Evolutionary conservation across 53 echinoderm and acorn worm genomes (phyloP).

Genomic region (Luidia sarsii): DNA sequence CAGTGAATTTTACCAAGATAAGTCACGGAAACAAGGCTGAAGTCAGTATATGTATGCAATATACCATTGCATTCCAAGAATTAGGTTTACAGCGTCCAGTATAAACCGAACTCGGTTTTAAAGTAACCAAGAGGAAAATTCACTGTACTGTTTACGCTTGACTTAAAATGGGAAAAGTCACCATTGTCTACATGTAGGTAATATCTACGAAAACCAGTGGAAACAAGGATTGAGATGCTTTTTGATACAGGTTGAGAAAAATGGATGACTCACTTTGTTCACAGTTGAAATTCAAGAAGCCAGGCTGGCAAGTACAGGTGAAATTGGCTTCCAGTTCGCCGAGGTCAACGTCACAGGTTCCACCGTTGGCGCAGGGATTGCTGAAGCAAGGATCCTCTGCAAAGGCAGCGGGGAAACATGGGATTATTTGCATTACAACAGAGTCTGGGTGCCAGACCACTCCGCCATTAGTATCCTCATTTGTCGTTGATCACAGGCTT

Average conservation of each 20-base stretch:
- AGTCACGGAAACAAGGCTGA: too few relatives aligned
- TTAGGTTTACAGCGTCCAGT: background rate
- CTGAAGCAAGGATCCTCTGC: conserved; percentile 55
- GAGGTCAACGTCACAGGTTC: conserved; percentile 62
- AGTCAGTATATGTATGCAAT: too few relatives aligned
- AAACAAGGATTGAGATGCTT: too few relatives aligned
- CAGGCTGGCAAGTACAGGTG: conserved; percentile 65
- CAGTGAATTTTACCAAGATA: too few relatives aligned
- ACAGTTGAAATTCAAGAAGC: conserved; percentile 64
- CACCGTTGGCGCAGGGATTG: conserved; percentile 73
- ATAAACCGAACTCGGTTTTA: too few relatives aligned
- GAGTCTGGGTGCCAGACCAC: background rate
- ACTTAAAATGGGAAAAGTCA: too few relatives aligned
- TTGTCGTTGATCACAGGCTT: background rate
- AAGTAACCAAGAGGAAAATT: too few relatives aligned
- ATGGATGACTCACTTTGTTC: conserved; percentile 51
- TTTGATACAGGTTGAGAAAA: too few relatives aligned
- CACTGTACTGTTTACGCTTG: too few relatives aligned
- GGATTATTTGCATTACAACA: background rate
- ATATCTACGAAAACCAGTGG: too few relatives aligned
- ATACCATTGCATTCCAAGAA: background rate
- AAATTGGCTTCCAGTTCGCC: conserved; percentile 54
- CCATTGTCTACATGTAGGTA: too few relatives aligned
- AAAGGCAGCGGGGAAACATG: too few relatives aligned
- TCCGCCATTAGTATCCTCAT: background rate